These are phyloP conservation scores for Mus caroli DNA, from an alignment of 2,797 vertebrate genomes.

Conservation along the genomic window DNA sequence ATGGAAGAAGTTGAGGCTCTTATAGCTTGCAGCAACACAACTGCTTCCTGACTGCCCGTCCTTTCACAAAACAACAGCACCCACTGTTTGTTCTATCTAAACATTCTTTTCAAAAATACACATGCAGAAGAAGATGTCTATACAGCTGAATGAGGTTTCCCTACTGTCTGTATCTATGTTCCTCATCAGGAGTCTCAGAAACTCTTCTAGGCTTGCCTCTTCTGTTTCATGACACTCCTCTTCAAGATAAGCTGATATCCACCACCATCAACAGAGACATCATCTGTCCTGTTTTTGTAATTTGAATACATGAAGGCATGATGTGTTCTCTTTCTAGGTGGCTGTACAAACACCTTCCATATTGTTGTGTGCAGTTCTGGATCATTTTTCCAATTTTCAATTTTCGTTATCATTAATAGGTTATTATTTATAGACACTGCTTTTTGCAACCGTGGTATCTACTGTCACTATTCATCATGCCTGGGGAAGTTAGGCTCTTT, in stretches of 20 bases:
- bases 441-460: neutral
- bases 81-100: neutral
- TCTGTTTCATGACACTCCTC: neutral
- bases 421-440: neutral
- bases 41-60: neutral
- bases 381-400: neutral
- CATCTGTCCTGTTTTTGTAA: neutral
- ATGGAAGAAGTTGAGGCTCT: neutral
- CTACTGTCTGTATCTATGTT: neutral
- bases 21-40: neutral
- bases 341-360: neutral
- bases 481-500: neutral
- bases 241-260: neutral
- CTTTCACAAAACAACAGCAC: neutral
- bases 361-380: neutral
- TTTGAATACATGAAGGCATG: neutral
- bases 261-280: neutral
- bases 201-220: too few species aligned
- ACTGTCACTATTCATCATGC: neutral
- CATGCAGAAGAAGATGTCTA: neutral
- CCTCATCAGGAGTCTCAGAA: neutral
- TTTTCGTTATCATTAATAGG: conserved; percentile 11
- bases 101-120: neutral
- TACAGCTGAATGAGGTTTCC: neutral
- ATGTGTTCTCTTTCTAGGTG: neutral